A percentile compares a stretch with the other conserved stretches of the same genome.
Conservation (phyloP, 2,113 vertebrate species). For the Gadus macrocephalus region DNA sequence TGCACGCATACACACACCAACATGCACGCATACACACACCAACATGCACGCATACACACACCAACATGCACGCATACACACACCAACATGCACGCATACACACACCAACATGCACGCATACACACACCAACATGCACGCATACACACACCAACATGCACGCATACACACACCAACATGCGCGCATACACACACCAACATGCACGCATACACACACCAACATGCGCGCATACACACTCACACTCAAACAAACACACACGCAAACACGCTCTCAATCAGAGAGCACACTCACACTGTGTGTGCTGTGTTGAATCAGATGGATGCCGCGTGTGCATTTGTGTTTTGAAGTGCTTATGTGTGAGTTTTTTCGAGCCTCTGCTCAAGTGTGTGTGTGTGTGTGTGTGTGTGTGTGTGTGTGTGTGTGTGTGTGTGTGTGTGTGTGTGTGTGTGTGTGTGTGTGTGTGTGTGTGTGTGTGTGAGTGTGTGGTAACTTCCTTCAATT, state of each 20-base stretch:
- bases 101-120: too few relatives aligned
- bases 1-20: constrained; percentile 8
- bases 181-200: too few relatives aligned
- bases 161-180: too few relatives aligned
- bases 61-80: constrained; percentile 5
- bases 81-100: too few relatives aligned
- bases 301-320: not conserved
- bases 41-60: constrained; percentile 9
- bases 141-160: too few relatives aligned
- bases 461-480: too few relatives aligned
- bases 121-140: too few relatives aligned
- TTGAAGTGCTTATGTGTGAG: not conserved
- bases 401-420: not conserved
- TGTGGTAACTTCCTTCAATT: too few relatives aligned
- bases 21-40: constrained; percentile 9
- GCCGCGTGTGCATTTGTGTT: not conserved
- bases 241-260: constrained; percentile 1
- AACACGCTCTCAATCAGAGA: constrained; percentile 1
- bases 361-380: not conserved
- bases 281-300: not conserved
- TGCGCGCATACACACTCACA: constrained; percentile 15
- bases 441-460: not conserved
- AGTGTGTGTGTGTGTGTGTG: not conserved
- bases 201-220: not conserved
- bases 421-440: too few relatives aligned